Evolutionary conservation across 2,113 vertebrate genomes (phyloP).

Genomic region (Perca flavescens): DNA sequence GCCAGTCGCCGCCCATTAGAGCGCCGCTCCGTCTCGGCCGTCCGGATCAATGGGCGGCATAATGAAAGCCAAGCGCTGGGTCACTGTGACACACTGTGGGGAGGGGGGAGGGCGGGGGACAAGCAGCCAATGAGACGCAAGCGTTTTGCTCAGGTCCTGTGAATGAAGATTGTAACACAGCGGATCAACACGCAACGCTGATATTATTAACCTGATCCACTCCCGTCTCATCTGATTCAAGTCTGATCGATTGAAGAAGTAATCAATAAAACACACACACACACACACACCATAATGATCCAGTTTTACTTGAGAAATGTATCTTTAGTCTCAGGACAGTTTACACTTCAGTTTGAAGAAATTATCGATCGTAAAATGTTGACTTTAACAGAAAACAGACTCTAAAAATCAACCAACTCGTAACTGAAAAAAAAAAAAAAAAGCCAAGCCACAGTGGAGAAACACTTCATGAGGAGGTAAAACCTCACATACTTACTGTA

Average conservation of each 20-base stretch:
- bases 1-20: conserved; percentile 66
- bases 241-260: not conserved
- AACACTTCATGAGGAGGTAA: not conserved
- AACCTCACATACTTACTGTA: no score
- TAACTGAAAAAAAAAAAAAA: conserved; percentile 10
- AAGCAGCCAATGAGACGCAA: not conserved
- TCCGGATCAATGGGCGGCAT: conserved; percentile 61
- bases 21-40: conserved; percentile 62
- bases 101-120: not conserved
- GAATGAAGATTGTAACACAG: conserved; percentile 3
- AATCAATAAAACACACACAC: conserved; percentile 20
- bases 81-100: not conserved
- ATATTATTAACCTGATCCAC: conserved; percentile 31
- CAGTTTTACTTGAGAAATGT: not conserved
- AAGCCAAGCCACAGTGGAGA: not conserved
- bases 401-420: conserved; percentile 30
- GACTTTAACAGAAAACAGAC: conserved; percentile 11
- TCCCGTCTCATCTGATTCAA: conserved; percentile 8
- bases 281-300: not conserved
- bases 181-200: not conserved
- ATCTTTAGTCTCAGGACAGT: not conserved
- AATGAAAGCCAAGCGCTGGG: conserved; percentile 48
- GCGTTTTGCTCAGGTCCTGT: not conserved
- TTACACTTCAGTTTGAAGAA: conserved; percentile 5
- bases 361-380: conserved; percentile 9